Conservation (phyloP, 2,113 vertebrate genomes). For the Channa maculata region DNA sequence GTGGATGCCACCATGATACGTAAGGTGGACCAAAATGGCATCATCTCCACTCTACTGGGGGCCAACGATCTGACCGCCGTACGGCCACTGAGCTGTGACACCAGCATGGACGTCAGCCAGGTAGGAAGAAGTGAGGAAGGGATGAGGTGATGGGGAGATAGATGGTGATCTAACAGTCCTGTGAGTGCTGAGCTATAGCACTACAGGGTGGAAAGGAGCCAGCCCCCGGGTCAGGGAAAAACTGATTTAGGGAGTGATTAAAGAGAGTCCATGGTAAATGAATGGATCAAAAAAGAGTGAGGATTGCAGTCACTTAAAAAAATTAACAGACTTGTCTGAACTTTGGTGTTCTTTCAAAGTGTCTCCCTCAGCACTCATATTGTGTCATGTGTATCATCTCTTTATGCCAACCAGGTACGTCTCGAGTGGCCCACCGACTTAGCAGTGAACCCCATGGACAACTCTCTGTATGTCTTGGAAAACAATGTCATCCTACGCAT, state of each 20-base stretch:
- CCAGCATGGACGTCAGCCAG: slow-evolving; percentile 99
- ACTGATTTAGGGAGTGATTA: slow-evolving; percentile 67
- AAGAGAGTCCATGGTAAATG: slow-evolving; percentile 62
- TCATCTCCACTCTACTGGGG: slow-evolving; percentile 97
- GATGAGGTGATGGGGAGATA: slow-evolving; percentile 50
- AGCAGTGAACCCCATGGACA: slow-evolving; percentile 99
- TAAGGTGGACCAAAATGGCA: slow-evolving; percentile 98
- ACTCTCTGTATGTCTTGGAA: slow-evolving; percentile 97
- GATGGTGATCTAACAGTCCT: slow-evolving; percentile 87
- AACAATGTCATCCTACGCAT: slow-evolving; percentile 99
- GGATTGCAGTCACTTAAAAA: slow-evolving; percentile 61
- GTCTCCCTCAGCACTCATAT: slow-evolving; percentile 2
- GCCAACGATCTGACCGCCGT: slow-evolving; percentile 97
- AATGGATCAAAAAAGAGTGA: slow-evolving; percentile 58
- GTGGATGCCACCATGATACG: slow-evolving; percentile 99
- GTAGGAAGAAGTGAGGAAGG: slow-evolving; percentile 73
- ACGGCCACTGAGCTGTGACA: slow-evolving; percentile 88
- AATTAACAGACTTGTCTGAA: slow-evolving; percentile 51
- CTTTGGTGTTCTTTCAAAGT: slow-evolving; percentile 47
- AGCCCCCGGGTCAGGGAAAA: slow-evolving; percentile 80
- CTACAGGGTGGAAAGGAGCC: slow-evolving; percentile 90
- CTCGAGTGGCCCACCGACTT: slow-evolving; percentile 99
- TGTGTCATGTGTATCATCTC: slow-evolving; percentile 25
- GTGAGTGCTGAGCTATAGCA: slow-evolving; percentile 84
- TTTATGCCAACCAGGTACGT: slow-evolving; percentile 86